Evolutionary conservation across 2,113 vertebrate genomes (phyloP).

Genomic region (Hippocampus barbouri): DNA sequence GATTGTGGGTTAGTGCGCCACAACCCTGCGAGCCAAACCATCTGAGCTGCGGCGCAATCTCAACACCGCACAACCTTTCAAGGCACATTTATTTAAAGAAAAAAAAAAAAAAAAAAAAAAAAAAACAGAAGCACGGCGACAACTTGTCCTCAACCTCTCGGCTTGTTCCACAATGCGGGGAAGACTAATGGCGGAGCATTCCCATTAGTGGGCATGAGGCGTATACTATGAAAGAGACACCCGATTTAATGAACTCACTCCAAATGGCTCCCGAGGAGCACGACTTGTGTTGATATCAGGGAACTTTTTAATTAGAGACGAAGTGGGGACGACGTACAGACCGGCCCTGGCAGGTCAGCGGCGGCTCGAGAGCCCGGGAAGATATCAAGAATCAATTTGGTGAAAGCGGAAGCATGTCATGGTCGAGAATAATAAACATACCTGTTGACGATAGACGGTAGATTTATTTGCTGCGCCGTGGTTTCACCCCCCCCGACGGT

Average conservation of each 20-base stretch:
- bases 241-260: conserved; percentile 48
- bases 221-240: conserved; percentile 41
- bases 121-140: background rate
- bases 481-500: background rate
- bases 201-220: conserved; percentile 35
- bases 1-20: conserved; percentile 31
- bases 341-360: conserved; percentile 1
- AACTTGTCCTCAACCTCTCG: conserved; percentile 1
- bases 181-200: conserved; percentile 31
- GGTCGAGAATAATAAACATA: conserved; percentile 9
- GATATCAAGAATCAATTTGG: conserved; percentile 36
- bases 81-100: background rate
- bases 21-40: conserved; percentile 26
- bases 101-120: conserved; percentile 7
- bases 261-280: conserved; percentile 37
- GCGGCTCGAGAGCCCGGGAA: conserved; percentile 16
- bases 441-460: background rate
- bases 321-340: conserved; percentile 5
- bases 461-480: background rate
- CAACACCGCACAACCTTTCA: conserved; percentile 24
- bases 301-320: conserved; percentile 55
- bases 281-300: conserved; percentile 35
- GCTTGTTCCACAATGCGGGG: background rate
- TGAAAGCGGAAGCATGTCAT: conserved; percentile 1
- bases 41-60: background rate